A percentile compares a stretch with the other conserved stretches of the same genome.
phyloP scores from a whole-genome alignment of 2,113 vertebrate species.

The Mus spicilegus region DNA sequence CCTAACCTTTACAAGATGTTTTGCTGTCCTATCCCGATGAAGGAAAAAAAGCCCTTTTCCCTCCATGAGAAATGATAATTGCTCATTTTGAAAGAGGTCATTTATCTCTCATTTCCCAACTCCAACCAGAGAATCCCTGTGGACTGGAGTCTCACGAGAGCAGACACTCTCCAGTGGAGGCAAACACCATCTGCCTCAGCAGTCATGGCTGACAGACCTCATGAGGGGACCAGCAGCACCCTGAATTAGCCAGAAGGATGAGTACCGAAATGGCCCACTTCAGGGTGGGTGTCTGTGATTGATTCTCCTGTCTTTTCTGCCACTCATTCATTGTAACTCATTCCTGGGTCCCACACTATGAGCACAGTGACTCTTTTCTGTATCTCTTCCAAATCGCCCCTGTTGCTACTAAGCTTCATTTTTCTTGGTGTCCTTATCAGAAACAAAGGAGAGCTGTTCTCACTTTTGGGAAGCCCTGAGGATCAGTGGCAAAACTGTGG shows the following conservation, averaged over 20 bases:
- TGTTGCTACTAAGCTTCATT: not conserved
- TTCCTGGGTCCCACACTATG: not conserved
- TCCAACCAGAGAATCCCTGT: not conserved
- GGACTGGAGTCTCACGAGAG: not conserved
- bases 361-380: not conserved
- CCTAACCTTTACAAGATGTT: not conserved
- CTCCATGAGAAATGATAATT: not conserved
- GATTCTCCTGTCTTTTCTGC: not conserved
- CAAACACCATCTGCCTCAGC: not conserved
- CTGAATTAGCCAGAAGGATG: not conserved
- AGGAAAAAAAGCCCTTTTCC: not conserved
- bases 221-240: not conserved
- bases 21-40: not conserved
- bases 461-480: not conserved
- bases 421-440: conserved; percentile 24
- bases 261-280: not conserved
- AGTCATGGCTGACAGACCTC: not conserved
- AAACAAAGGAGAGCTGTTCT: conserved; percentile 46
- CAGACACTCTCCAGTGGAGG: not conserved
- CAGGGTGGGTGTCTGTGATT: not conserved
- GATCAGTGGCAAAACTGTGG: not conserved
- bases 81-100: not conserved
- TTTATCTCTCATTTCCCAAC: not conserved
- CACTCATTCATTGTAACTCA: not conserved
- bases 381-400: not conserved